Percentiles rank a stretch among this genome's conserved stretches.
Evolutionary conservation across 2,888 invertebrate genomes (phyloP).

Genomic region (Synergus itoensis): DNA sequence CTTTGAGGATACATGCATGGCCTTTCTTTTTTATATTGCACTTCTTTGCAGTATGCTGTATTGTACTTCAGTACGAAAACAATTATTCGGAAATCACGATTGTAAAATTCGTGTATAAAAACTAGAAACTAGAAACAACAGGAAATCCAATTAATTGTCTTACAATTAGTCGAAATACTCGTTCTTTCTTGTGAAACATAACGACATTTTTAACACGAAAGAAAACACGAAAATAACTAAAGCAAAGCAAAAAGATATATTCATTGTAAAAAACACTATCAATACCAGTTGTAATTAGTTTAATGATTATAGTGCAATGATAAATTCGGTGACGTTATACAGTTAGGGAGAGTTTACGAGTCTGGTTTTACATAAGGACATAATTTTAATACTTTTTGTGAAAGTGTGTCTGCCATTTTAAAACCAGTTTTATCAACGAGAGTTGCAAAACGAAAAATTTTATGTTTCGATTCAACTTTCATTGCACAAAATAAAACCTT

Average conservation of each 20-base stretch:
- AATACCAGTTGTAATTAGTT: background rate
- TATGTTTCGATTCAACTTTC: conserved; percentile 26
- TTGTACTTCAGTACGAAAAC: background rate
- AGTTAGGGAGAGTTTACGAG: background rate
- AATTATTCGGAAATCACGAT: background rate
- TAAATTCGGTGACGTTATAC: conserved; percentile 9
- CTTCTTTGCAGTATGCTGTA: background rate
- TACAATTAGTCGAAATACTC: background rate
- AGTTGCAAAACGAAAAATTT: conserved; percentile 10
- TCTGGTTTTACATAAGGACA: conserved; percentile 16
- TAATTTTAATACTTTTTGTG: conserved; percentile 25
- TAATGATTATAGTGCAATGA: background rate
- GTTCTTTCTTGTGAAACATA: no score
- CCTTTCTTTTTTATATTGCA: background rate
- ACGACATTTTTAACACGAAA: no score
- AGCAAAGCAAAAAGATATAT: no score
- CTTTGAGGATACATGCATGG: conserved; percentile 24
- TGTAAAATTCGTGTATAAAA: no score
- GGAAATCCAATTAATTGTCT: background rate
- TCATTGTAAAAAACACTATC: no score
- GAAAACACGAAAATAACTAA: no score
- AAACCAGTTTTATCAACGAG: conserved; percentile 8
- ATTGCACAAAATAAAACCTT: conserved; percentile 3
- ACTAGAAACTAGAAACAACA: background rate
- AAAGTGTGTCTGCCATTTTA: conserved; percentile 24